Evolutionary conservation across 2,113 vertebrate genomes (phyloP).

Genomic region (Hymenochirus boettgeri): DNA sequence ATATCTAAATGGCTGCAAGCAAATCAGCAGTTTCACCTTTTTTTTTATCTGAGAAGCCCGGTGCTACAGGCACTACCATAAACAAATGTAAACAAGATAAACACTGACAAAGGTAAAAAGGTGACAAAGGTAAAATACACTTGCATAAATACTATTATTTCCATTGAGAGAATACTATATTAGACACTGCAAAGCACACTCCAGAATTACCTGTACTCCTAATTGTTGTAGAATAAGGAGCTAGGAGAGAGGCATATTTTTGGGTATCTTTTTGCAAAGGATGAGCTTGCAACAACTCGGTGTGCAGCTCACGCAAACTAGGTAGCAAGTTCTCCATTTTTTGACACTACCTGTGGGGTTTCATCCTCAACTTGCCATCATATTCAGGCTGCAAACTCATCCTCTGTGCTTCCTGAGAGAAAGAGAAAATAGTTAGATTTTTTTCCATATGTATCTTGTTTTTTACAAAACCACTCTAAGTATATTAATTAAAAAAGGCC

Average conservation of each 20-base stretch:
- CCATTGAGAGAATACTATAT: too few species aligned
- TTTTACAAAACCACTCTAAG: too few species aligned
- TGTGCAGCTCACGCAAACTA: slow-evolving; percentile 58
- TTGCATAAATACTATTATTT: too few species aligned
- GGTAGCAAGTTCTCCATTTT: slow-evolving; percentile 53
- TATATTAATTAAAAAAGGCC: too few species aligned
- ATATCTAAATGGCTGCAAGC: too few species aligned
- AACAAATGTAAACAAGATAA: too few species aligned
- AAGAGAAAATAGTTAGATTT: not conserved
- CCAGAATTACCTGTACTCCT: not conserved
- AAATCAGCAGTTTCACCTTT: too few species aligned
- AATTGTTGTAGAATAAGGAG: slow-evolving; percentile 28
- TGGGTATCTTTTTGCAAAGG: slow-evolving; percentile 48
- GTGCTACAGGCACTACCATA: not conserved
- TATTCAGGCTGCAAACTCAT: not conserved
- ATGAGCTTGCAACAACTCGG: slow-evolving; percentile 53
- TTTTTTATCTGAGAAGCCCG: too few species aligned
- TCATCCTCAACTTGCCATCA: not conserved
- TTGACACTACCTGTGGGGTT: slow-evolving; percentile 1
- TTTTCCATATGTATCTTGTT: too few species aligned
- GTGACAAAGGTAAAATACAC: too few species aligned
- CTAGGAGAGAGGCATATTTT: slow-evolving; percentile 53
- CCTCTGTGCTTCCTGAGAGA: not conserved
- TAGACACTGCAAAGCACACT: not conserved
- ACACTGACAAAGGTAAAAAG: too few species aligned